phyloP scores from a whole-genome alignment of 2,113 vertebrate species.

The Tupaia chinensis region DNA sequence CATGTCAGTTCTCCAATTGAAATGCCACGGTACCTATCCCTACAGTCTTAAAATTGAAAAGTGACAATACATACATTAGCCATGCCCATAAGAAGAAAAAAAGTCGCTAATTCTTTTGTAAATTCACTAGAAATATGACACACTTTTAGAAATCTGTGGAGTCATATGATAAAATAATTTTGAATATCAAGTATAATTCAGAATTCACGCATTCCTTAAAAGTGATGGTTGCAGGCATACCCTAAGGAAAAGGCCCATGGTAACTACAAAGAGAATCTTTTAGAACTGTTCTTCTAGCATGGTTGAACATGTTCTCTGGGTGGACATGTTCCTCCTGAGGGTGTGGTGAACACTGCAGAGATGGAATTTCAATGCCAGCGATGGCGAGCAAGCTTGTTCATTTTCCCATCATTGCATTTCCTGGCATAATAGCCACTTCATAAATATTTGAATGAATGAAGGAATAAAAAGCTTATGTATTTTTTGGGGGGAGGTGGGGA shows the following conservation, averaged over 20 bases:
- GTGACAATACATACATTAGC: background rate
- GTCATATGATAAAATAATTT: background rate
- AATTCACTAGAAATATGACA: background rate
- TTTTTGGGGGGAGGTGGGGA: too few species aligned
- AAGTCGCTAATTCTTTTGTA: background rate
- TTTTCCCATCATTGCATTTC: background rate
- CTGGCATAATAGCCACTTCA: background rate
- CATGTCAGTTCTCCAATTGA: background rate
- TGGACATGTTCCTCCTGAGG: background rate
- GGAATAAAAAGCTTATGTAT: too few species aligned
- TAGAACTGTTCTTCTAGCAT: background rate
- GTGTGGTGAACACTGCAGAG: background rate
- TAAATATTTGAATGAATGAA: background rate
- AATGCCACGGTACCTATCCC: background rate
- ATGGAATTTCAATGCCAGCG: background rate
- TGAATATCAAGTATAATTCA: background rate
- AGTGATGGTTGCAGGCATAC: background rate
- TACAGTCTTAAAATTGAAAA: background rate
- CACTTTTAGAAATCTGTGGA: conserved; percentile 38
- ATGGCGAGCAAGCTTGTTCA: background rate
- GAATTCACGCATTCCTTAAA: background rate
- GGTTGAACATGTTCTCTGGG: fast-evolving
- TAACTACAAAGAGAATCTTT: background rate
- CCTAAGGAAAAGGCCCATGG: background rate
- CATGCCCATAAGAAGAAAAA: background rate